Base-by-base conservation (phyloP, 1,140 invertebrate genomes). In the Drosophila setifemur region DNA sequence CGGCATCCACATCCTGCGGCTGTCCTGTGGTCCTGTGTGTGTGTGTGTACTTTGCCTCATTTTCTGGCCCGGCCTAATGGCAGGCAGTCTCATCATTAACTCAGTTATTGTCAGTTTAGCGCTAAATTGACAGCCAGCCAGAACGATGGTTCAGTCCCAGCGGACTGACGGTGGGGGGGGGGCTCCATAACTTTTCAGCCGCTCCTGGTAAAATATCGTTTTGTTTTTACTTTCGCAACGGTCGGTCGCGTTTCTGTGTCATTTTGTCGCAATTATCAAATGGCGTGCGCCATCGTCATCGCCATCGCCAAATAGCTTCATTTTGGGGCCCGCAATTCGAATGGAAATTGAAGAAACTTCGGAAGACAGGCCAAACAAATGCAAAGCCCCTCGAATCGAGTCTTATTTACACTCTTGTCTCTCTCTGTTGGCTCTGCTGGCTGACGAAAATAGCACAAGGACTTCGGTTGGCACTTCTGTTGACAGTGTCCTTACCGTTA, bases 41-140 rank as follows among this genome's bases (percentile, higher is more conserved):
- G 9, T 29, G 44, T 50, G 39, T 54, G 47, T 25, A 16, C 58
- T 42, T 47, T 35, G 37, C 11, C 67, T 73, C 77, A 83, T 82
- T 82, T 68, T 58, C 61, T 61, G 48, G 28, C 47, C 35, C 47
- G 29, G 68, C 60, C 63, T 77, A 85, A 85, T 85, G 81, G 77
- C 68, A 43, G 39, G 43, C 75, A 43, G 39, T 39, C 75, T 66
- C 81, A 86, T 81, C 76, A 68, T 87, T 87, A 73, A 73, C 82
- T 86, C 67, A 81, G 75, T 81, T 81, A 81, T 86, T 76, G 81
- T 66, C 83, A 74, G 63, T 66, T 86, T 76, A 73, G 81, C 63
- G 67, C 61, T 61, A 85, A 86, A 86, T 85, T 76, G 81, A 69
- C 81, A 86, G 60, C n/a, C n/a, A n/a, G 54, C 73, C 57, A n/a